Base-by-base conservation (phyloP, 2,113 vertebrate genomes). In the Stigmatopora nigra region DNA sequence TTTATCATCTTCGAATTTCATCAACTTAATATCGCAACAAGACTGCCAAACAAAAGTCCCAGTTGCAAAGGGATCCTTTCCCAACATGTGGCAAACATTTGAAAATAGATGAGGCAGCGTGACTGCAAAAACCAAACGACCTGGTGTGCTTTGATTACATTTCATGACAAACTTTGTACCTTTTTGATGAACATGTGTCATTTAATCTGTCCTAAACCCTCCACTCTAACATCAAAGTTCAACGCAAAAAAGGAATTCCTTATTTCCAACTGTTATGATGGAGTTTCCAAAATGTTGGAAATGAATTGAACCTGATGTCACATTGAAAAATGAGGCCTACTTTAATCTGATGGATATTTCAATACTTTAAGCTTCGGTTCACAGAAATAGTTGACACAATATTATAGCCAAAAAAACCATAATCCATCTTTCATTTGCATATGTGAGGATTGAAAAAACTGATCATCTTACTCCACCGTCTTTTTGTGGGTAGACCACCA, bases 401-500 rank as follows among this genome's bases (percentile, higher is more conserved):
- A 31, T 31, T 31, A 31, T 31, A 31, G 25, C 25, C 25, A 31
- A 31, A 31, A 31, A 31, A 31, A 31, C 1, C 25, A 31, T 31
- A 31, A 31, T 31, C 25, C 25, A 71, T 78, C 75, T 77, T 41
- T 41, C 38, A 41, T 17, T 61, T 15, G 52, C 56, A 52, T 52
- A 70, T 76, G 68, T 48, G 73, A 72, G 59, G 69, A 14, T 16
- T 60, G 72, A 73, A 78, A 68, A 84, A 69, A 71, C 64, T 78
- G 79, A 79, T 83, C 77, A 66, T 68, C 49, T 15, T 52, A 61
- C 77, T 65, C 78, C 80, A 66, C 71, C 71, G 14, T 63, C 70
- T 61, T 59, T 78, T 74, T 84, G 68, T 76, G 69, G 48, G 52
- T 62, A 64, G 80, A 78, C 80, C 82, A 78, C 80, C 81, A 77